These are phyloP conservation scores for Creontiades dilutus DNA, from an alignment of 2,888 invertebrate species.

Conservation along the genomic window DNA sequence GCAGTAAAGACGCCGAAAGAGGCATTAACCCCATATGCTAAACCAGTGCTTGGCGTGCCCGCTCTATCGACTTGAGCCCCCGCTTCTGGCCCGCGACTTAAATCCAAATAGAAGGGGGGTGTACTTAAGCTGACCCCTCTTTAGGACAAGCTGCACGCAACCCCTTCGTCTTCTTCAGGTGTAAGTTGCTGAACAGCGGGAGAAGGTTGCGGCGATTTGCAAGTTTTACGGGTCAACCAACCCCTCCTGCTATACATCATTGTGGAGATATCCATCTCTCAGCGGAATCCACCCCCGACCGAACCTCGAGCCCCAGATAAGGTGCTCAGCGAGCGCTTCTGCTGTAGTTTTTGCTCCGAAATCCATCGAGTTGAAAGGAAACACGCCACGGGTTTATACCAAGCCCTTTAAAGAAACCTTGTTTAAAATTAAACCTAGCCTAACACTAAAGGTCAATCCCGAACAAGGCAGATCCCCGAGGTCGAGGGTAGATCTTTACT, in stretches of 20 bases:
- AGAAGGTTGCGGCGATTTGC: conserved; percentile 53
- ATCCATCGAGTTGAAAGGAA: background rate
- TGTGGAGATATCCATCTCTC: conserved; percentile 30
- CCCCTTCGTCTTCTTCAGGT: conserved; percentile 6
- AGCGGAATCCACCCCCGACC: conserved; percentile 35
- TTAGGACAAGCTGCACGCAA: conserved; percentile 37
- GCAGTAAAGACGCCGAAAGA: conserved; percentile 31
- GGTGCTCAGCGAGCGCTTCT: background rate
- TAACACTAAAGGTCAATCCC: background rate
- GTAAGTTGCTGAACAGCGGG: background rate
- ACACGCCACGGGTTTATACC: background rate
- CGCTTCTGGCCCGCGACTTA: background rate
- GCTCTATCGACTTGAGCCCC: conserved; percentile 31
- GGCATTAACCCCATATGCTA: conserved; percentile 68
- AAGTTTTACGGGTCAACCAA: conserved; percentile 60
- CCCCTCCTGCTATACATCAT: conserved; percentile 16
- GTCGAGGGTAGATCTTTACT: background rate
- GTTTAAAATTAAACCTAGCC: conserved; percentile 6
- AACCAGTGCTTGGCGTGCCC: conserved; percentile 60
- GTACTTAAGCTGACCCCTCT: conserved; percentile 4
- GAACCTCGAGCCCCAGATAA: background rate
- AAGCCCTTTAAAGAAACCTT: background rate
- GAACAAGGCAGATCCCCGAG: background rate
- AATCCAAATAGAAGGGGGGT: background rate
- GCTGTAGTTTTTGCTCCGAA: background rate